Conservation (phyloP, 2,888 invertebrate genomes). For the Archips xylosteana region DNA sequence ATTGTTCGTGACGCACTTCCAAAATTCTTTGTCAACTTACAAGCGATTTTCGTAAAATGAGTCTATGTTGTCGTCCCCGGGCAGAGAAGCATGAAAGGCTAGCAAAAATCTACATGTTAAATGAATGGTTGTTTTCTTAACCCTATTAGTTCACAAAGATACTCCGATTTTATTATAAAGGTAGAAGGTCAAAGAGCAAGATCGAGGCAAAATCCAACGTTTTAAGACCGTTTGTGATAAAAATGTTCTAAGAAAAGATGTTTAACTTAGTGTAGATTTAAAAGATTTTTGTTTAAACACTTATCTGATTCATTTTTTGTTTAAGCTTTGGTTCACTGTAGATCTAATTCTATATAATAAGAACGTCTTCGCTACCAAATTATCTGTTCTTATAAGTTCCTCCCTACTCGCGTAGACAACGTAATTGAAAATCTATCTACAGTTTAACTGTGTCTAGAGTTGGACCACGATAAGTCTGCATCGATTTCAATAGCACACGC, state of each 20-base stretch:
- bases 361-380: too few species aligned
- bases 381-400: neutral
- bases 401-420: neutral
- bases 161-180: slow-evolving; percentile 2
- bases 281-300: neutral
- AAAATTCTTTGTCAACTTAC: slow-evolving; percentile 8
- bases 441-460: neutral
- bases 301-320: neutral
- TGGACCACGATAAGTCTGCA: too few species aligned
- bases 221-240: neutral
- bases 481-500: too few species aligned
- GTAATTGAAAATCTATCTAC: neutral
- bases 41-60: neutral
- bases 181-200: slow-evolving; percentile 15
- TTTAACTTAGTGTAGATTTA: neutral
- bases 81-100: slow-evolving; percentile 19
- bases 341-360: too few species aligned
- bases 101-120: slow-evolving; percentile 22
- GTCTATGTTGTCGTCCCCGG: neutral
- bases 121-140: slow-evolving; percentile 14
- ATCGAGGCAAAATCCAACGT: slow-evolving; percentile 10
- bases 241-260: neutral
- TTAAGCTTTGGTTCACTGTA: neutral
- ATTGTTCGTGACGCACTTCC: neutral
- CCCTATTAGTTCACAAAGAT: slow-evolving; percentile 14